These are phyloP conservation scores for Mercenaria mercenaria DNA, from an alignment of 1,140 invertebrate species.

Conservation along the genomic window DNA sequence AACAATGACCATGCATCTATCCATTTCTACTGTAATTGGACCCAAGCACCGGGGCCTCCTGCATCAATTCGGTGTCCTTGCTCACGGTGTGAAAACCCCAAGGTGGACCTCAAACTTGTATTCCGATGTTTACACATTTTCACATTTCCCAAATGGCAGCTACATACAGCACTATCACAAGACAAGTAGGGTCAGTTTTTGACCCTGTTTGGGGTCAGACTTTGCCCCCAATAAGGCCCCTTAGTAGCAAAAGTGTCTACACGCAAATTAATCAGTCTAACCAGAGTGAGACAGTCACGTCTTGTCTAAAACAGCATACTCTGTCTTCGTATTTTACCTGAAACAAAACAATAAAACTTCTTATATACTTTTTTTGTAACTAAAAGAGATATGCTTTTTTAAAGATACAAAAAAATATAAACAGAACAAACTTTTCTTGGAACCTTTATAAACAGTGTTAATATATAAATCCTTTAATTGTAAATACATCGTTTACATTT, in stretches of 20 bases:
- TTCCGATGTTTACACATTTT: not conserved
- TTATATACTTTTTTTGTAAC: too few species aligned
- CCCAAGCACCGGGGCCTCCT: conserved; percentile 12
- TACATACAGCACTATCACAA: conserved; percentile 34
- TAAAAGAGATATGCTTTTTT: too few species aligned
- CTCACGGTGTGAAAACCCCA: not conserved
- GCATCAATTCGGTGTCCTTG: not conserved
- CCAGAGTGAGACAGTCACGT: not conserved
- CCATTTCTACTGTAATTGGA: conserved; percentile 22
- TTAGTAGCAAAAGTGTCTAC: not conserved
- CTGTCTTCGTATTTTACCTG: conserved; percentile 82
- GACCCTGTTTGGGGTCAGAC: not conserved
- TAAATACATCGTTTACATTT: too few species aligned
- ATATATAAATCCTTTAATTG: too few species aligned
- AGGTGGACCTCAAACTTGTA: not conserved
- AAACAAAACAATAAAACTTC: conserved; percentile 60
- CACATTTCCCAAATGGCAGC: not conserved
- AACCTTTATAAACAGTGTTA: too few species aligned
- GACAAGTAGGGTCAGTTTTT: not conserved
- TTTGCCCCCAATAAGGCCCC: conserved; percentile 23
- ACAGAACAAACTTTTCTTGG: too few species aligned
- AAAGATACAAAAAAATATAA: too few species aligned
- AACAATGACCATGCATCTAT: conserved; percentile 1
- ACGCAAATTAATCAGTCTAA: not conserved
- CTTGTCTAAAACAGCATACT: conserved; percentile 83